These are phyloP conservation scores for Caenorhabditis sp. DNA, from an alignment of 2,888 invertebrate genomes.

Conservation along the genomic window DNA sequence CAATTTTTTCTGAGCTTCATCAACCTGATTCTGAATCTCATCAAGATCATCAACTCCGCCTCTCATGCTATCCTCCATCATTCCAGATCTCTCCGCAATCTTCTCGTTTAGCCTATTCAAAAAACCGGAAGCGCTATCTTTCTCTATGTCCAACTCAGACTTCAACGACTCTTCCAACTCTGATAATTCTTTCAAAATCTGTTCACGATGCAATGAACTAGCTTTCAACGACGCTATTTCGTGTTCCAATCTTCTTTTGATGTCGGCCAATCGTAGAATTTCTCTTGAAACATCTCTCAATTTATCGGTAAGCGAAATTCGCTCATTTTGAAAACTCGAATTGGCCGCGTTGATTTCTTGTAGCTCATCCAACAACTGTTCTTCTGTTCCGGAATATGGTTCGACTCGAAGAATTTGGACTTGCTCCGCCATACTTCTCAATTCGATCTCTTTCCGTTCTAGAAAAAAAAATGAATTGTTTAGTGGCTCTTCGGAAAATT, in stretches of 20 bases:
- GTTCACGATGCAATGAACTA: not conserved
- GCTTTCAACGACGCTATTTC: slow-evolving; percentile 2
- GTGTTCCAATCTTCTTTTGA: slow-evolving; percentile 4
- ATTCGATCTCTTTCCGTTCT: slow-evolving; percentile 29
- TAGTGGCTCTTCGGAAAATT: too few species aligned
- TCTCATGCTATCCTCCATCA: not conserved
- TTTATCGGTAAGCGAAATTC: slow-evolving; percentile 9
- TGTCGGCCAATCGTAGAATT: slow-evolving; percentile 6
- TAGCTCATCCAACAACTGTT: slow-evolving; percentile 28
- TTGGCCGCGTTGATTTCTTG: slow-evolving; percentile 13
- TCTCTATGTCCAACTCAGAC: slow-evolving; percentile 7
- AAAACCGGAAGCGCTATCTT: slow-evolving; percentile 1
- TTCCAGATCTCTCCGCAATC: not conserved
- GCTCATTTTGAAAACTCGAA: slow-evolving; percentile 14
- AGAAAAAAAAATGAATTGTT: slow-evolving; percentile 9
- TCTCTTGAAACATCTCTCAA: slow-evolving; percentile 6
- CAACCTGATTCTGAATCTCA: slow-evolving; percentile 8
- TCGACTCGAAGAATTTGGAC: slow-evolving; percentile 32
- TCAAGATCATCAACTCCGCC: not conserved
- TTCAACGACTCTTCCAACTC: slow-evolving; percentile 9
- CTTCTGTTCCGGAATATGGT: slow-evolving; percentile 36
- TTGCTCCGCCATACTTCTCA: slow-evolving; percentile 41
- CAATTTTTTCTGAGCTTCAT: slow-evolving; percentile 19
- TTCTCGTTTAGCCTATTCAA: slow-evolving; percentile 5
- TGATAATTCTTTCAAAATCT: slow-evolving; percentile 7